Evolutionary conservation across 1,140 invertebrate species (phyloP).

Genomic region (Brachystomella parvula): DNA sequence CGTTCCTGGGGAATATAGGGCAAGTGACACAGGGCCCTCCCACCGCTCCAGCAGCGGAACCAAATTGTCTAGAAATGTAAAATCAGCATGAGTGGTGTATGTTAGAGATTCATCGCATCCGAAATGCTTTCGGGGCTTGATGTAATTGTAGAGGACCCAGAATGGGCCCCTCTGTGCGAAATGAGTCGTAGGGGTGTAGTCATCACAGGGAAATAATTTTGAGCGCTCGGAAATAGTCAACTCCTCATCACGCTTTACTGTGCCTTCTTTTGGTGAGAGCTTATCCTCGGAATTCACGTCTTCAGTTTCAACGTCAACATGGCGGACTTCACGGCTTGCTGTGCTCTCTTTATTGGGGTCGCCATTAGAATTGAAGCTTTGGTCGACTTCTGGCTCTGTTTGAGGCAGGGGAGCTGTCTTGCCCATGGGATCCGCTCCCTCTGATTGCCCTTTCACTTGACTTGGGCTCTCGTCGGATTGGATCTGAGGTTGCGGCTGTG

Average conservation of each 20-base stretch:
- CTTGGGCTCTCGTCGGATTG: neutral
- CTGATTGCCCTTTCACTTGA: neutral
- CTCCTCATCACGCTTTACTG: neutral
- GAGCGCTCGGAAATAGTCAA: neutral
- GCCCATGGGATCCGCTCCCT: neutral
- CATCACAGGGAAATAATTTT: slow-evolving; percentile 36
- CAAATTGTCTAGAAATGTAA: slow-evolving; percentile 82
- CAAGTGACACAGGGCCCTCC: slow-evolving; percentile 62
- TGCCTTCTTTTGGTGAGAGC: neutral
- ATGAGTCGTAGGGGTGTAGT: slow-evolving; percentile 25
- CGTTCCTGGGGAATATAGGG: slow-evolving; percentile 64
- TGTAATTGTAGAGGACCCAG: slow-evolving; percentile 83
- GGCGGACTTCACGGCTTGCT: neutral
- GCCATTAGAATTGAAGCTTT: too few species aligned
- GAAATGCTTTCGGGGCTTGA: slow-evolving; percentile 47
- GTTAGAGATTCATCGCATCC: slow-evolving; percentile 75
- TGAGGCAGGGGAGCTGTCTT: too few species aligned
- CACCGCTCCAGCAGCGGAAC: slow-evolving; percentile 65
- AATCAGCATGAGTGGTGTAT: slow-evolving; percentile 85
- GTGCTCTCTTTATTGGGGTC: too few species aligned
- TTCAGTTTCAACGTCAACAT: neutral
- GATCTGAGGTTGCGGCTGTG: neutral
- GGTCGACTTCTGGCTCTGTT: too few species aligned
- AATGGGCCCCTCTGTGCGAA: slow-evolving; percentile 68
- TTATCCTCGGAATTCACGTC: neutral